These are phyloP conservation scores for Rhagoletis zephyria DNA, from an alignment of 1,140 invertebrate species.

Conservation along the genomic window DNA sequence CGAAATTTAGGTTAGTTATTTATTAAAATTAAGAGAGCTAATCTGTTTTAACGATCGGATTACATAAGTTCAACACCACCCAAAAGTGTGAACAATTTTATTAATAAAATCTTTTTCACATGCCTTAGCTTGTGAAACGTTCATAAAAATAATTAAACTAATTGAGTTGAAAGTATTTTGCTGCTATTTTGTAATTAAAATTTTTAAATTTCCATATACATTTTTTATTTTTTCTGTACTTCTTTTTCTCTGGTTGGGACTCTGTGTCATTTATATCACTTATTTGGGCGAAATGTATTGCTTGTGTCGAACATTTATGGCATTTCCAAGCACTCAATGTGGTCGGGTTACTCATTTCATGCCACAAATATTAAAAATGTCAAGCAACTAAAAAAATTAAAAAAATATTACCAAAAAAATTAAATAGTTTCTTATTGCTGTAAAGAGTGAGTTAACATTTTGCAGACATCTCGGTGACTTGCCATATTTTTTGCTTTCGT, in stretches of 20 bases:
- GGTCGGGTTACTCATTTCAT: constrained; percentile 5
- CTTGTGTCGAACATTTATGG: background rate
- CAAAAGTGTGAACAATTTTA: too few relatives aligned
- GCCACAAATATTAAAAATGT: background rate
- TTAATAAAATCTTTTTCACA: background rate
- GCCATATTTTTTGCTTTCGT: background rate
- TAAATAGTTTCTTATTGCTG: constrained; percentile 25
- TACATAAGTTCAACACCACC: too few relatives aligned
- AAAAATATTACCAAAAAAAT: background rate
- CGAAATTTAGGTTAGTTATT: too few relatives aligned
- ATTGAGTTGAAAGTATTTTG: background rate
- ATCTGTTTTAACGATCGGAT: too few relatives aligned
- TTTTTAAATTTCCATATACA: background rate
- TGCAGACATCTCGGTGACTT: constrained; percentile 35
- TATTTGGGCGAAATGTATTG: constrained; percentile 17
- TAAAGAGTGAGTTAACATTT: background rate
- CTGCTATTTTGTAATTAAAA: background rate
- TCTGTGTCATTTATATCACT: constrained; percentile 2
- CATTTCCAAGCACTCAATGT: background rate
- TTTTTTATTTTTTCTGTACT: background rate
- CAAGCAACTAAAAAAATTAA: background rate
- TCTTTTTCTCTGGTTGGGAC: background rate
- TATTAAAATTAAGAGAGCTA: too few relatives aligned
- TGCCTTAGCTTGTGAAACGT: background rate
- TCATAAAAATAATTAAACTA: background rate